These are phyloP conservation scores for Mesitornis unicolor DNA, from an alignment of 2,113 vertebrate species.

Conservation along the genomic window DNA sequence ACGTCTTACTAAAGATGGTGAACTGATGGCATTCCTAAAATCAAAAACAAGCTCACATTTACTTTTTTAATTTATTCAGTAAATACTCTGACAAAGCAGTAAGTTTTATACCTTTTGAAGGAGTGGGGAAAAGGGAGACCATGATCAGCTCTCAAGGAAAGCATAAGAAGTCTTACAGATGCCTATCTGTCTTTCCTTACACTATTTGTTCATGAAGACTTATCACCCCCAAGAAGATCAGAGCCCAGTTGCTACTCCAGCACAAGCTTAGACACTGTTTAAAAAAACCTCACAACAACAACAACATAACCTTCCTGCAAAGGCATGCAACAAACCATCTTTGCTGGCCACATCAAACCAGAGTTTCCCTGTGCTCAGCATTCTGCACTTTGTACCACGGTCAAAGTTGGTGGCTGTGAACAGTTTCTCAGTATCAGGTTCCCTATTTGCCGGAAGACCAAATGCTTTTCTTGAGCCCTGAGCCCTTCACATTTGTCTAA, in stretches of 20 bases:
- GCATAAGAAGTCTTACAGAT: neutral
- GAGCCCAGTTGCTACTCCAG: neutral
- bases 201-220: neutral
- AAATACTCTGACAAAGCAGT: neutral
- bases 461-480: neutral
- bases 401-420: neutral
- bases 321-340: neutral
- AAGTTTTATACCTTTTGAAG: neutral
- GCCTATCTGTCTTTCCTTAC: neutral
- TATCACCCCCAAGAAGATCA: neutral
- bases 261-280: neutral
- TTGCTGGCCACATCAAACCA: neutral
- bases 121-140: neutral
- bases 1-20: neutral
- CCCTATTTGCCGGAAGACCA: neutral
- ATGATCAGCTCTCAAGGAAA: neutral
- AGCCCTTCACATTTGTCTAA: neutral
- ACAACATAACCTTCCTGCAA: neutral
- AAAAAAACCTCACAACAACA: neutral
- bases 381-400: neutral
- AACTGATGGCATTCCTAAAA: neutral
- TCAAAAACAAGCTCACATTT: neutral
- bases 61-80: neutral
- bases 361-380: neutral
- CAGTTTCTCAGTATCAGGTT: neutral